A percentile compares a stretch with the other conserved stretches of the same genome.
phyloP scores from a whole-genome alignment of 2,888 invertebrate genomes.

The Rhaphigaster nebulosa region DNA sequence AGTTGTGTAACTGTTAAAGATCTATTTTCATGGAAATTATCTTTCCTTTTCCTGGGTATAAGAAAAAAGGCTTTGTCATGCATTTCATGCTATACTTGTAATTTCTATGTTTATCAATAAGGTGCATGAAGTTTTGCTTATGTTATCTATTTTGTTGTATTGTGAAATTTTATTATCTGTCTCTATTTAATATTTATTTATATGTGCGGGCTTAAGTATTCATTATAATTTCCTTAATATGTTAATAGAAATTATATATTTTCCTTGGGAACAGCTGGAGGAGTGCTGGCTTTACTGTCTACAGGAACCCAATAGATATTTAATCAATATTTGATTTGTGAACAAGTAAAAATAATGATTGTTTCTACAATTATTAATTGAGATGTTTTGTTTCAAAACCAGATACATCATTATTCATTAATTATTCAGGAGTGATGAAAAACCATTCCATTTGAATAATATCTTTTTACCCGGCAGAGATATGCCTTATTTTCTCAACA shows the following conservation, averaged over 20 bases:
- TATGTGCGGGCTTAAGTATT: neutral
- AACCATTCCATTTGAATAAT: neutral
- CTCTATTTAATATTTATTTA: neutral
- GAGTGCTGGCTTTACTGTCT: slow-evolving; percentile 93
- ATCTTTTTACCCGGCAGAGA: too few species aligned
- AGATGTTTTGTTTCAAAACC: neutral
- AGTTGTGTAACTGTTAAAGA: neutral
- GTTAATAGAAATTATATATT: slow-evolving; percentile 87
- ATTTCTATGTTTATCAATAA: neutral
- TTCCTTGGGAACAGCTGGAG: slow-evolving; percentile 90
- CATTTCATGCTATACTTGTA: neutral
- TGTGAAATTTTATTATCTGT: slow-evolving; percentile 4
- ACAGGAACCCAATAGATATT: slow-evolving; percentile 82
- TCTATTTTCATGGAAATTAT: neutral
- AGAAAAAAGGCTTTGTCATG: neutral
- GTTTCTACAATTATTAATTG: neutral
- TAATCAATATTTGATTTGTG: slow-evolving; percentile 1
- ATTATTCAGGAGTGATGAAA: neutral
- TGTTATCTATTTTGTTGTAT: neutral
- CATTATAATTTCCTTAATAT: slow-evolving; percentile 66
- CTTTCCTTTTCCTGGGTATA: neutral
- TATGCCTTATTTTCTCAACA: too few species aligned
- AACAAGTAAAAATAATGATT: neutral
- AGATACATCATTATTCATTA: neutral
- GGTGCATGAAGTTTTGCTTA: neutral